A percentile compares a stretch with the other conserved stretches of the same genome.
phyloP scores from a whole-genome alignment of 2,797 vertebrate genomes.

The Coregonus suidteri region DNA sequence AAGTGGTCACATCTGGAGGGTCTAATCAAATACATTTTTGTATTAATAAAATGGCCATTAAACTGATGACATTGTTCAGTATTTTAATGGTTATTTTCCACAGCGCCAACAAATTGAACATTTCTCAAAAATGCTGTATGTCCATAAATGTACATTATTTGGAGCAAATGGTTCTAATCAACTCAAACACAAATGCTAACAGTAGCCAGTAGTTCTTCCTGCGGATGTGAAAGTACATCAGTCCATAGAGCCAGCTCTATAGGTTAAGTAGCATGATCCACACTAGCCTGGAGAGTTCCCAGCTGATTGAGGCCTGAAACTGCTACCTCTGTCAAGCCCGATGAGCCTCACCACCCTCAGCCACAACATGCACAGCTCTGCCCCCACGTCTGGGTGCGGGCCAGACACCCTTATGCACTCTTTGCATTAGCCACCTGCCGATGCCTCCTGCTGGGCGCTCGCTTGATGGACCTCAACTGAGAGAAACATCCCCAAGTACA shows the following conservation, averaged over 20 bases:
- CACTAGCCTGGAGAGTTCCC: constrained; percentile 11
- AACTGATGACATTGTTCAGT: neutral
- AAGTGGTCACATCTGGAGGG: neutral
- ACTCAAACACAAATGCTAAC: neutral
- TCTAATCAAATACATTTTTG: neutral
- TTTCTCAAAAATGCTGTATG: neutral
- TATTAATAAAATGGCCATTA: neutral
- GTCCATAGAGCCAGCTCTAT: neutral
- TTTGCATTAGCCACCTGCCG: neutral
- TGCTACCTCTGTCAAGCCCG: constrained; percentile 28
- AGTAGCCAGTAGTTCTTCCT: neutral
- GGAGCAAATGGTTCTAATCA: too few species aligned
- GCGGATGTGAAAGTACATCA: neutral
- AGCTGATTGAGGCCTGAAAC: constrained; percentile 8
- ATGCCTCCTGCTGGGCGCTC: neutral
- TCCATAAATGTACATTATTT: neutral
- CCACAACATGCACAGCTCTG: constrained; percentile 25
- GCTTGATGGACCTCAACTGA: neutral
- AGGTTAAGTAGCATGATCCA: neutral
- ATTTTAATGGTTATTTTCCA: neutral
- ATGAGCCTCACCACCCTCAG: constrained; percentile 34
- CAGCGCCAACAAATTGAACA: neutral
- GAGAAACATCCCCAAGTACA: neutral
- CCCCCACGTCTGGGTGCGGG: neutral
- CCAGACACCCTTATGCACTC: neutral